A percentile compares a stretch with the other conserved stretches of the same genome.
Conservation (phyloP, 2,888 invertebrate genomes). For the Tetragonisca angustula region DNA sequence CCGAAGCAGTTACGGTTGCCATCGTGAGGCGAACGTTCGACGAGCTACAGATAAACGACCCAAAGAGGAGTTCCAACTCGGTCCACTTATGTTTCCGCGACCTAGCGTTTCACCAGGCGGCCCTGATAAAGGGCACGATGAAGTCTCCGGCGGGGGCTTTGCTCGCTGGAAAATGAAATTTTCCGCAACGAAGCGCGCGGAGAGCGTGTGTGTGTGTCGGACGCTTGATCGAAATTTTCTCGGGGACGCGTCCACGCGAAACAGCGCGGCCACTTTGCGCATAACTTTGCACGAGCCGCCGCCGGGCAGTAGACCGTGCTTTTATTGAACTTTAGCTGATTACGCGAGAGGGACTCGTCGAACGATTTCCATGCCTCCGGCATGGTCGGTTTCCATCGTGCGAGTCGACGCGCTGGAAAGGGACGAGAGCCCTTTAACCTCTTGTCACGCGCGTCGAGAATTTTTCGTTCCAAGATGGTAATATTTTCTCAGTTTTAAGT, state of each 20-base stretch:
- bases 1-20: too few relatives aligned
- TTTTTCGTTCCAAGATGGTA: too few relatives aligned
- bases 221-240: conserved; percentile 28
- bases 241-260: conserved; percentile 15
- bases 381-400: conserved; percentile 24
- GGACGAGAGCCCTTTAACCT: neutral
- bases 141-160: neutral
- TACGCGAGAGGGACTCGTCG: conserved; percentile 31
- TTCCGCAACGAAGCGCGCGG: conserved; percentile 42
- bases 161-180: conserved; percentile 61
- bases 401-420: conserved; percentile 1
- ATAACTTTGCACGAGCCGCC: neutral
- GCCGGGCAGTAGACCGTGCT: conserved; percentile 5
- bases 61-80: conserved; percentile 11
- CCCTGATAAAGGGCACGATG: conserved; percentile 29
- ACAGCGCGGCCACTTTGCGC: conserved; percentile 35
- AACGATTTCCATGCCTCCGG: conserved; percentile 5
- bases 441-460: too few relatives aligned
- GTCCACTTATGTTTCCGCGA: neutral
- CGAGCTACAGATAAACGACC: neutral
- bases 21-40: neutral
- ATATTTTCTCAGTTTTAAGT: too few relatives aligned
- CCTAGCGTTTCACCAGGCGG: conserved; percentile 20
- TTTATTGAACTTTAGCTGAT: conserved; percentile 43
- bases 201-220: neutral